These are phyloP conservation scores for Tenebrio molitor DNA, from an alignment of 1,140 invertebrate species.

Conservation along the genomic window DNA sequence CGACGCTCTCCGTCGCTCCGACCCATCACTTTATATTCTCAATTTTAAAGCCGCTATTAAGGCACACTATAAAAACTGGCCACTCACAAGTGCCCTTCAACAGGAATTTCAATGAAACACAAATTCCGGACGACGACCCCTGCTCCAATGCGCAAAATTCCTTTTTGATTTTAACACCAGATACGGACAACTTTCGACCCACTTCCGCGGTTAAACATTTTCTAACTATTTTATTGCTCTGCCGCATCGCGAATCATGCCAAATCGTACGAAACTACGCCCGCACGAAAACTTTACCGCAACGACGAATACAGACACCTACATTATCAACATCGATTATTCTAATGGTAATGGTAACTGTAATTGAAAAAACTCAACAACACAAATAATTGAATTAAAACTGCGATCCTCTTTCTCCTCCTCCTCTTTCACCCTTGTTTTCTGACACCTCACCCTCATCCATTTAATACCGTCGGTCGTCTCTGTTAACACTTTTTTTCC, in stretches of 20 bases:
- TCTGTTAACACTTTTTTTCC: slow-evolving; percentile 5
- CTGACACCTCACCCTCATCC: slow-evolving; percentile 18
- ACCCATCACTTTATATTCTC: slow-evolving; percentile 40
- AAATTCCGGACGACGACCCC: slow-evolving; percentile 23
- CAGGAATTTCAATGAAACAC: slow-evolving; percentile 38
- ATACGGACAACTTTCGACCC: slow-evolving; percentile 13
- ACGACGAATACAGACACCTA: neutral
- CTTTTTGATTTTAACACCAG: slow-evolving; percentile 34
- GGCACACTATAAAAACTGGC: slow-evolving; percentile 30
- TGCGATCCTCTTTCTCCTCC: too few species aligned
- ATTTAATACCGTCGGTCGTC: neutral
- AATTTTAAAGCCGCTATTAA: slow-evolving; percentile 37
- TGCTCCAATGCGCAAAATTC: slow-evolving; percentile 14
- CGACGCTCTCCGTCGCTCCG: slow-evolving; percentile 18
- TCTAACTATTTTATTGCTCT: slow-evolving; percentile 7
- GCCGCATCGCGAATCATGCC: neutral
- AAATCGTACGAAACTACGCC: slow-evolving; percentile 14
- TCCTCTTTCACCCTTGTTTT: slow-evolving; percentile 4
- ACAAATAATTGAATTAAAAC: too few species aligned
- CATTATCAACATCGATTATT: neutral
- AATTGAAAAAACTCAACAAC: slow-evolving; percentile 17
- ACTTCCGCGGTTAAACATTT: slow-evolving; percentile 16
- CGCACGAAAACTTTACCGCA: neutral
- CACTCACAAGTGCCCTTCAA: slow-evolving; percentile 14
- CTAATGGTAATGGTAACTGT: too few species aligned